Percentiles rank a stretch among this genome's conserved stretches.
These are phyloP conservation scores for Burhinus bistriatus DNA, from an alignment of 2,113 vertebrate species.

Conservation along the genomic window DNA sequence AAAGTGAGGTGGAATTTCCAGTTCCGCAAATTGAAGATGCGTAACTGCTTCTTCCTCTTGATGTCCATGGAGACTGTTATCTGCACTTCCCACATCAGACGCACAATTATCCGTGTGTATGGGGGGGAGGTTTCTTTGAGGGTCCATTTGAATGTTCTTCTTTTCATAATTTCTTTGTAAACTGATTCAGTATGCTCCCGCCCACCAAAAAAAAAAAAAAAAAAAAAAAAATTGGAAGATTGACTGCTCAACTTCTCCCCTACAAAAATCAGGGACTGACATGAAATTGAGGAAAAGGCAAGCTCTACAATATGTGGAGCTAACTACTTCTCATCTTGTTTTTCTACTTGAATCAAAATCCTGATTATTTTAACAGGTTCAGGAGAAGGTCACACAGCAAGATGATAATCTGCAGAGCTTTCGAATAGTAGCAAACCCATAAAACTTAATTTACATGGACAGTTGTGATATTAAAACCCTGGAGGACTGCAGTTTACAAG, in stretches of 20 bases:
- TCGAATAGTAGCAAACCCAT: neutral
- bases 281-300: neutral
- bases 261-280: neutral
- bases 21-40: neutral
- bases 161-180: neutral
- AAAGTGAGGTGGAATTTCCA: neutral
- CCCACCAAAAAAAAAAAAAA: rapidly evolving
- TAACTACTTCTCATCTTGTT: neutral
- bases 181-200: rapidly evolving
- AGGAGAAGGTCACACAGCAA: neutral
- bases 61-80: neutral
- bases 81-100: neutral
- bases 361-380: slow-evolving; percentile 15
- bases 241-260: neutral
- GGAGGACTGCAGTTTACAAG: neutral
- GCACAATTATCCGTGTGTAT: too few relatives aligned
- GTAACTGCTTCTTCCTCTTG: neutral
- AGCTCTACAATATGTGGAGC: neutral
- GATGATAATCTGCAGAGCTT: neutral
- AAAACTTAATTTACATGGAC: slow-evolving; percentile 20
- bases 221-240: neutral
- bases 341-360: neutral
- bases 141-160: neutral
- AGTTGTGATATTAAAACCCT: slow-evolving; percentile 10
- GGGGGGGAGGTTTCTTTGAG: neutral